phyloP scores from a whole-genome alignment of 1,140 invertebrate species.

The Achatina immaculata region DNA sequence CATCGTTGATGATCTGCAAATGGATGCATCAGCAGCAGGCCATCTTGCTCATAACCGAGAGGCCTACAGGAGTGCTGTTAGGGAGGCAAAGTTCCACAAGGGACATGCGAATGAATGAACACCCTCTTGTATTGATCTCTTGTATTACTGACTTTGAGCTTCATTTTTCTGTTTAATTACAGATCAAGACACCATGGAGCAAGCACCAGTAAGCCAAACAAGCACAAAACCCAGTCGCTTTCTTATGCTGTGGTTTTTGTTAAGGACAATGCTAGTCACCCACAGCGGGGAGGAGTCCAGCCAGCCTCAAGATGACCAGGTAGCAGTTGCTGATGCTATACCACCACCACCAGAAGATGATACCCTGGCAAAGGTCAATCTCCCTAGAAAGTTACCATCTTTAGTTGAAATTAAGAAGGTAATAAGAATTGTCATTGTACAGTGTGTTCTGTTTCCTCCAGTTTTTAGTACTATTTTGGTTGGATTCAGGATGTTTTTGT shows the following conservation, averaged over 20 bases:
- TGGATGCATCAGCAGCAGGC: too few species aligned
- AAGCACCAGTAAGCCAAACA: not conserved
- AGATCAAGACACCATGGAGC: not conserved
- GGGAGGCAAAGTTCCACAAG: too few species aligned
- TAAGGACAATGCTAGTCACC: constrained; percentile 6
- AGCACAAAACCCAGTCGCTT: not conserved
- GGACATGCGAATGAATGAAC: too few species aligned
- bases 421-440: not conserved
- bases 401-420: constrained; percentile 58
- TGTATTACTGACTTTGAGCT: too few species aligned
- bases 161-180: too few species aligned
- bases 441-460: too few species aligned
- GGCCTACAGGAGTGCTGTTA: too few species aligned
- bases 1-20: too few species aligned
- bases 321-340: not conserved
- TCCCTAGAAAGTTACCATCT: constrained; percentile 53
- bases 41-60: too few species aligned
- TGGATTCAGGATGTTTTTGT: too few species aligned
- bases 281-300: constrained; percentile 5
- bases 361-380: constrained; percentile 29
- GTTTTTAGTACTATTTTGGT: too few species aligned
- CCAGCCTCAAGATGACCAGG: constrained; percentile 5
- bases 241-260: constrained; percentile 15
- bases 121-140: too few species aligned
- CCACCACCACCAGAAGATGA: constrained; percentile 14